Conservation (phyloP, 2,797 vertebrate species). For the Tragopan temminckii region DNA sequence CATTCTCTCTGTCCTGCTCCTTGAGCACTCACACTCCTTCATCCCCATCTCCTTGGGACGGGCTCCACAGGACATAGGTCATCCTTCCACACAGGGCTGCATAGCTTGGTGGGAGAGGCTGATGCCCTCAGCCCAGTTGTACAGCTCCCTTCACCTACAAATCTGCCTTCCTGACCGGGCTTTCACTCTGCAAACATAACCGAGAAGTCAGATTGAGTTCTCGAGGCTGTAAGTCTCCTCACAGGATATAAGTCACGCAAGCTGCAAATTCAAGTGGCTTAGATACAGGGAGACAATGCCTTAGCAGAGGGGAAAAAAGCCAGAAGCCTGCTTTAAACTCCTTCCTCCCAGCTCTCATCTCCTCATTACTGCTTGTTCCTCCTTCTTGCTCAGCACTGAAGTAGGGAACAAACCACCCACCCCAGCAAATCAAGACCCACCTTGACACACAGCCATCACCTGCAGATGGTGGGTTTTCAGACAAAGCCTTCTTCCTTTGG, state of each 20-base stretch:
- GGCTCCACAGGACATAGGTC: background rate
- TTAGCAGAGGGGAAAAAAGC: background rate
- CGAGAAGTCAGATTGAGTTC: background rate
- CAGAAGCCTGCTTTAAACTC: background rate
- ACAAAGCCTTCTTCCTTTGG: background rate
- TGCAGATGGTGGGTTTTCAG: background rate
- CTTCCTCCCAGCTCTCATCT: background rate
- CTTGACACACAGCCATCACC: background rate
- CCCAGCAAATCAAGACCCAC: background rate
- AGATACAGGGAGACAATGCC: fast-evolving
- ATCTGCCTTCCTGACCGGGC: too few relatives aligned
- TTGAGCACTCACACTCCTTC: background rate
- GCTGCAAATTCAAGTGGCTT: background rate
- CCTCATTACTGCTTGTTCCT: background rate
- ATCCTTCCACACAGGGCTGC: background rate
- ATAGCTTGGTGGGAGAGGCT: too few relatives aligned
- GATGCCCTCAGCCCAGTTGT: too few relatives aligned
- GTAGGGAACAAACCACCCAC: background rate
- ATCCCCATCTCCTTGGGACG: too few relatives aligned
- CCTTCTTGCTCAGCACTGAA: background rate
- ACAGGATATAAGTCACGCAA: fast-evolving
- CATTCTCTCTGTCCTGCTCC: background rate
- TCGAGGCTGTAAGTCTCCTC: background rate
- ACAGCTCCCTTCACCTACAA: background rate
- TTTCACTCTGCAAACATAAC: background rate